Evolutionary conservation across 2,113 vertebrate species (phyloP).

Genomic region (Istiophorus platypterus): DNA sequence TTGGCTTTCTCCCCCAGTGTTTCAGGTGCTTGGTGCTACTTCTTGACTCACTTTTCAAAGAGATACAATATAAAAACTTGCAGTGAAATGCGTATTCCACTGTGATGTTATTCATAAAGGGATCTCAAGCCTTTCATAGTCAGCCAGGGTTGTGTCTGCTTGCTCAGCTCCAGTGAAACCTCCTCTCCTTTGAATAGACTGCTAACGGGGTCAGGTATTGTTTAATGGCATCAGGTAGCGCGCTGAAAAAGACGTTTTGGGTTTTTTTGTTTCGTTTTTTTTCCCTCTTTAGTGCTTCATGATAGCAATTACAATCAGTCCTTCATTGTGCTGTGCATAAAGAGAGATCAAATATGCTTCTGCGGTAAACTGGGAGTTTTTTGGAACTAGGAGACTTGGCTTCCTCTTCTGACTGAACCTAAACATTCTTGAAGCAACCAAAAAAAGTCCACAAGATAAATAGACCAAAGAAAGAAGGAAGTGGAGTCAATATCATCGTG

Average conservation of each 20-base stretch:
- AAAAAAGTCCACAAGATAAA: background rate
- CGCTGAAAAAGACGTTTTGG: background rate
- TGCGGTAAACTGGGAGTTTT: background rate
- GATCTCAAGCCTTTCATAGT: background rate
- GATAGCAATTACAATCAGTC: background rate
- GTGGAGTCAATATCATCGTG: background rate
- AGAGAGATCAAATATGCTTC: background rate
- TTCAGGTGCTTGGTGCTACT: background rate
- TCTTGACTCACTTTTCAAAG: background rate
- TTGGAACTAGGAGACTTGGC: background rate
- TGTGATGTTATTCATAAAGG: background rate
- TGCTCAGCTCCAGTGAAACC: background rate
- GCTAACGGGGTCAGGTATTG: background rate
- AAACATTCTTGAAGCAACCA: background rate
- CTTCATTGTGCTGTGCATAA: background rate
- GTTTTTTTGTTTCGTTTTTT: too few species aligned
- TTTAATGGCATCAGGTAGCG: background rate
- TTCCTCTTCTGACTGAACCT: background rate
- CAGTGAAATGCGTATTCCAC: background rate
- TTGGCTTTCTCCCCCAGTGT: too few species aligned
- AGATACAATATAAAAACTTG: background rate
- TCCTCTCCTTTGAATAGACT: background rate
- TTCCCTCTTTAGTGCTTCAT: too few species aligned
- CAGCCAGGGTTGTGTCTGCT: background rate
- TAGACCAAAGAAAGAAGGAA: too few species aligned